A percentile compares a stretch with the other conserved stretches of the same genome.
phyloP scores from a whole-genome alignment of 92 coral and sea anemone species.

The Bergia sp. region DNA sequence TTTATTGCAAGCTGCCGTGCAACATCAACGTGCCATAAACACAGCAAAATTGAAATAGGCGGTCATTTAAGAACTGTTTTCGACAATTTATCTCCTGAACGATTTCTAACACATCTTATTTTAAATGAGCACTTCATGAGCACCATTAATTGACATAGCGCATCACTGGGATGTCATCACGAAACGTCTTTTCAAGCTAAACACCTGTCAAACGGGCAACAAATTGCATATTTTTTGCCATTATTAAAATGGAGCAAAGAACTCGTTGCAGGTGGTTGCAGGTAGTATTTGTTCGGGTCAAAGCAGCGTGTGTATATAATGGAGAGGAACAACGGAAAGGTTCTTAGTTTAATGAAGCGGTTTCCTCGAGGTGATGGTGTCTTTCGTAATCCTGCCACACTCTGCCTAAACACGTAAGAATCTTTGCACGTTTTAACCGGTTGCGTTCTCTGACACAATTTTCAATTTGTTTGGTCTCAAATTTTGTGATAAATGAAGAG shows the following conservation, averaged over 20 bases:
- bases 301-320: neutral
- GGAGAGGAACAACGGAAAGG: neutral
- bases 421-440: neutral
- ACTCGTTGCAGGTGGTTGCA: slow-evolving; percentile 20
- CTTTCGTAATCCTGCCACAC: neutral
- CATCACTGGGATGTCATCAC: neutral
- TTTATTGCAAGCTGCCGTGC: too few species aligned
- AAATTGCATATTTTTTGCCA: slow-evolving; percentile 6
- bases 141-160: neutral
- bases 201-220: slow-evolving; percentile 36
- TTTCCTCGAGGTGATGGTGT: neutral
- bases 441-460: neutral
- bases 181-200: neutral
- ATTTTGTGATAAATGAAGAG: neutral
- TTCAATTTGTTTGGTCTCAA: neutral
- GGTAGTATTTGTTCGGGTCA: slow-evolving; percentile 8
- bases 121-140: neutral
- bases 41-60: too few species aligned
- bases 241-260: neutral
- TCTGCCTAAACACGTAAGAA: neutral
- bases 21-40: too few species aligned
- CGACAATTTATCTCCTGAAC: neutral
- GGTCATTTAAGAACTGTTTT: neutral
- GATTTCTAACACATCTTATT: neutral
- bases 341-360: neutral